Evolutionary conservation across 2,113 vertebrate genomes (phyloP).

Genomic region (Aphelocoma coerulescens): DNA sequence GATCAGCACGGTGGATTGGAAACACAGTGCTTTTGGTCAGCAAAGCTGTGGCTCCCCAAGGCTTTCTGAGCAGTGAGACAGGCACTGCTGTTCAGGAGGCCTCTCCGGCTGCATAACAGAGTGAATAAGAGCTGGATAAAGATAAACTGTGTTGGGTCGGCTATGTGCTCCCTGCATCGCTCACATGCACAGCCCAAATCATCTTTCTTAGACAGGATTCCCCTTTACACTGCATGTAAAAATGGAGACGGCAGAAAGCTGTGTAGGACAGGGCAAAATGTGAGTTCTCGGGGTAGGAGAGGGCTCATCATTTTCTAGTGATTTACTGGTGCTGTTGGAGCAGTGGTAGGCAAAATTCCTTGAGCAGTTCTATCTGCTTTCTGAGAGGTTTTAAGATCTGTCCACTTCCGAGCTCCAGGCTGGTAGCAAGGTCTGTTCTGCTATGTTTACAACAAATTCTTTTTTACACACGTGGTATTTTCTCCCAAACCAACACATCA

Average conservation of each 20-base stretch:
- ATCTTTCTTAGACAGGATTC: neutral
- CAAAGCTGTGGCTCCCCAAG: neutral
- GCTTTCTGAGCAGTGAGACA: neutral
- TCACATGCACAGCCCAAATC: neutral
- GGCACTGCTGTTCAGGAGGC: neutral
- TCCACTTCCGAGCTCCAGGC: neutral
- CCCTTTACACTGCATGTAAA: neutral
- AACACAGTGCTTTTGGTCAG: neutral
- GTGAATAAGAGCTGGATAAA: neutral
- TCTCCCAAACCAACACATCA: neutral
- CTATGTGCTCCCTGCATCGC: neutral
- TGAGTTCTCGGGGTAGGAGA: neutral
- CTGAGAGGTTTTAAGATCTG: neutral
- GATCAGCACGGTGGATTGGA: neutral
- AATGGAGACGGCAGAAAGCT: neutral
- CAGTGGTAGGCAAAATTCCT: neutral
- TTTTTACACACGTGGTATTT: neutral
- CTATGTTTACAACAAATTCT: neutral
- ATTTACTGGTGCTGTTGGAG: neutral
- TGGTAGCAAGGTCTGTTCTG: neutral
- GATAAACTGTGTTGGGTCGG: rapidly evolving
- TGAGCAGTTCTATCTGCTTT: neutral
- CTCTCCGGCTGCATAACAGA: neutral
- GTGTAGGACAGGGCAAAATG: neutral
- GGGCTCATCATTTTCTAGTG: neutral